phyloP scores from a whole-genome alignment of 2,113 vertebrate genomes.

The Periophthalmus modestus region DNA sequence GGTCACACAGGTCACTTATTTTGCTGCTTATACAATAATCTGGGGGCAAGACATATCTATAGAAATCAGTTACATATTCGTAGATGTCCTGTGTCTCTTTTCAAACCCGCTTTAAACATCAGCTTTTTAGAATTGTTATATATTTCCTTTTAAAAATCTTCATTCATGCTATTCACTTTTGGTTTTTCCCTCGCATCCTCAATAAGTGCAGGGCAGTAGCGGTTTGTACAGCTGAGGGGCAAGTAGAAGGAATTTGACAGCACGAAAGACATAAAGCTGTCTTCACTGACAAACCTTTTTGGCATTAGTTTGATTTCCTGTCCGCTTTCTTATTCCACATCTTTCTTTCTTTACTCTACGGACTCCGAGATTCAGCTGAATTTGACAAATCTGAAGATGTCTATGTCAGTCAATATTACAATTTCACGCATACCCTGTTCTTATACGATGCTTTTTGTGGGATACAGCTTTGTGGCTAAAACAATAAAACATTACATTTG shows the following conservation, averaged over 20 bases:
- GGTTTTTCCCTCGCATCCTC: not conserved
- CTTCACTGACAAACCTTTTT: slow-evolving; percentile 2
- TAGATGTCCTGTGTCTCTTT: too few relatives aligned
- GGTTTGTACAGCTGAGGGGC: not conserved
- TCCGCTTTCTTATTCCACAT: not conserved
- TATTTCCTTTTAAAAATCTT: not conserved
- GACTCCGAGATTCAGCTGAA: slow-evolving; percentile 13
- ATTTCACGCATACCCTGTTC: too few relatives aligned
- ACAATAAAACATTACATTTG: too few relatives aligned
- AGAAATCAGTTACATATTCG: too few relatives aligned
- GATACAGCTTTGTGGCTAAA: too few relatives aligned
- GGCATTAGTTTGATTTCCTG: not conserved
- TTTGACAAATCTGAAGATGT: not conserved
- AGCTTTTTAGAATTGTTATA: not conserved
- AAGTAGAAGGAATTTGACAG: not conserved
- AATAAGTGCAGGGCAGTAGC: not conserved
- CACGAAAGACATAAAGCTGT: not conserved
- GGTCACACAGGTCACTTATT: too few relatives aligned
- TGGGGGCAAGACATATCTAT: too few relatives aligned
- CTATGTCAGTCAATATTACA: not conserved
- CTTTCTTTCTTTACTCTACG: slow-evolving; percentile 18
- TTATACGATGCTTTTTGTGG: too few relatives aligned
- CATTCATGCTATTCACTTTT: not conserved
- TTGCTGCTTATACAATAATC: too few relatives aligned
- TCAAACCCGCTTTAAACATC: too few relatives aligned